A percentile compares a stretch with the other conserved stretches of the same genome.
Evolutionary conservation across 1,140 invertebrate species (phyloP).

Genomic region (Argopecten irradians): DNA sequence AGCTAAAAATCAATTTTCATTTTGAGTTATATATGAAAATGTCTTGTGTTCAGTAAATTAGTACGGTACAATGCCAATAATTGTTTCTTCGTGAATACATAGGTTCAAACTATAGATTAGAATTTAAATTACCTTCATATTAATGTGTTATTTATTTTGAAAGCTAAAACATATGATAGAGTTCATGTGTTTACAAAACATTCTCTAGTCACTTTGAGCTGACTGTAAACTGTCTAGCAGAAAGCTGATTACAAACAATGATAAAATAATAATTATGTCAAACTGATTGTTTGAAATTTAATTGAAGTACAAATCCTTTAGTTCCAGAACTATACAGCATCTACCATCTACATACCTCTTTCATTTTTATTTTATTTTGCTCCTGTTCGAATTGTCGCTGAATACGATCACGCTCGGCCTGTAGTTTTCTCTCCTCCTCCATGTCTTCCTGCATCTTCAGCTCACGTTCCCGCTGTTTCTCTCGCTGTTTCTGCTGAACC

Average conservation of each 20-base stretch:
- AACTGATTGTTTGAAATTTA: not conserved
- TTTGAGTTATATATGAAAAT: too few relatives aligned
- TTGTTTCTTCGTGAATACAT: too few relatives aligned
- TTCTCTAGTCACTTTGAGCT: too few relatives aligned
- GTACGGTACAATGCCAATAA: too few relatives aligned
- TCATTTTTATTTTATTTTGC: conserved; percentile 64
- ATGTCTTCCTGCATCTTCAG: conserved; percentile 70
- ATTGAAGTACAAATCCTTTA: not conserved
- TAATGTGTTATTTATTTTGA: too few relatives aligned
- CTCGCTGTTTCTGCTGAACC: conserved; percentile 73
- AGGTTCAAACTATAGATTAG: too few relatives aligned
- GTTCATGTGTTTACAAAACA: too few relatives aligned
- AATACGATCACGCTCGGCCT: conserved; percentile 63
- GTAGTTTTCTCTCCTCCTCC: conserved; percentile 73
- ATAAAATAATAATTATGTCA: not conserved
- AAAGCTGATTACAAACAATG: not conserved
- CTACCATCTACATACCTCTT: conserved; percentile 67
- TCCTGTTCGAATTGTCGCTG: conserved; percentile 67
- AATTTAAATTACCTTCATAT: too few relatives aligned
- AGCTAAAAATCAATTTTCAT: too few relatives aligned
- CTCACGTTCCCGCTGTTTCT: conserved; percentile 68
- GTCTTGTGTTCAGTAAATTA: too few relatives aligned
- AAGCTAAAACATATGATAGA: too few relatives aligned
- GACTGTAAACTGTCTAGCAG: too few relatives aligned
- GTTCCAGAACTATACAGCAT: not conserved